Percentiles rank a stretch among this genome's conserved stretches.
These are phyloP conservation scores for Prietella phreatophila DNA, from an alignment of 2,113 vertebrate species.

Conservation along the genomic window DNA sequence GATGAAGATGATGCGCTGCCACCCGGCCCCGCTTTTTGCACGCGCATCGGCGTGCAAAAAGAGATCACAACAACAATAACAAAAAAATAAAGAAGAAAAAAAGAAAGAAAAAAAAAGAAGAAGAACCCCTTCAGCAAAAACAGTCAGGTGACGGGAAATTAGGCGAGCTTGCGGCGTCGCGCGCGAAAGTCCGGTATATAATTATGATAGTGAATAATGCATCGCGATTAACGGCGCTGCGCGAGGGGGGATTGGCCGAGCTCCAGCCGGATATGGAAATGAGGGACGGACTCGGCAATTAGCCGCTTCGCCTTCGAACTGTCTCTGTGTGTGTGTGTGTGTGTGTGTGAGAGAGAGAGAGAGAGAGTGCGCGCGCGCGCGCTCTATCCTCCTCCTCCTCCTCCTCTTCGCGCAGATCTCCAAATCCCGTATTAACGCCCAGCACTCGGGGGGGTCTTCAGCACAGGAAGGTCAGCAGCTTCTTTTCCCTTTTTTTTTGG, in stretches of 20 bases:
- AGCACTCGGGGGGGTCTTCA: slow-evolving; percentile 73
- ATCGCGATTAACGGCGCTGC: slow-evolving; percentile 83
- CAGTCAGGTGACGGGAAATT: slow-evolving; percentile 61
- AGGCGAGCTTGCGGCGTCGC: slow-evolving; percentile 72
- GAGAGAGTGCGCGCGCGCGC: not conserved
- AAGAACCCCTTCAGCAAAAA: not conserved
- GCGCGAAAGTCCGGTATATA: slow-evolving; percentile 87
- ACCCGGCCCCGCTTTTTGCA: slow-evolving; percentile 82
- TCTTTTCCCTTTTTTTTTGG: slow-evolving; percentile 52
- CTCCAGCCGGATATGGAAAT: slow-evolving; percentile 96
- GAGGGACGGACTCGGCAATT: slow-evolving; percentile 91
- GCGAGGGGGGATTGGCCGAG: slow-evolving; percentile 79
- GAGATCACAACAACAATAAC: not conserved
- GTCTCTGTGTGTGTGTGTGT: slow-evolving; percentile 45
- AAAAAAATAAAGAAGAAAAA: not conserved
- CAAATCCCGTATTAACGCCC: slow-evolving; percentile 72
- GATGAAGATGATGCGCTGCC: slow-evolving; percentile 67
- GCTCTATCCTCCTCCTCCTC: slow-evolving; percentile 57
- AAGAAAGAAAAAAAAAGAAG: not conserved
- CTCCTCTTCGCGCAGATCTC: slow-evolving; percentile 68
- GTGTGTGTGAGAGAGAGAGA: too few relatives aligned
- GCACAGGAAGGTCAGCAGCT: slow-evolving; percentile 68
- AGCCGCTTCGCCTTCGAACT: slow-evolving; percentile 80
- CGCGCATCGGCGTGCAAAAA: slow-evolving; percentile 81
- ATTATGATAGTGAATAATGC: slow-evolving; percentile 98